Evolutionary conservation across 53 echinoderm and acorn worm genomes (phyloP).

Genomic region (Mesocentrotus franciscanus): DNA sequence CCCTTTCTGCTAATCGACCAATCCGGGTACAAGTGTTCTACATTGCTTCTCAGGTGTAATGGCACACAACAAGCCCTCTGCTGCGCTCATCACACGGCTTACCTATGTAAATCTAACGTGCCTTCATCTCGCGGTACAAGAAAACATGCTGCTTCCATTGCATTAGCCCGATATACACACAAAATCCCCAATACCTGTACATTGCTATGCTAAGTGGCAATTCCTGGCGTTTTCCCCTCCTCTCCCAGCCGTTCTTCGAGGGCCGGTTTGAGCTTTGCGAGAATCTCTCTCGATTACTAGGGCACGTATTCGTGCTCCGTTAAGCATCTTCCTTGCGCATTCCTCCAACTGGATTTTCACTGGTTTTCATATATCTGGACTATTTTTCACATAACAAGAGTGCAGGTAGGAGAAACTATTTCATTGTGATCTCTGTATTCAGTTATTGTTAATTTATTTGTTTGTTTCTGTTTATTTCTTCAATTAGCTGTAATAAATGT

Average conservation of each 20-base stretch:
- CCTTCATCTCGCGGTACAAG: background rate
- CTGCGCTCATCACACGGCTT: constrained; percentile 8
- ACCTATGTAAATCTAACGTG: constrained; percentile 46
- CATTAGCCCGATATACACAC: constrained; percentile 49
- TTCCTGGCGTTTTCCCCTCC: constrained; percentile 36
- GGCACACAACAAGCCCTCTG: background rate
- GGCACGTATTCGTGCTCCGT: constrained; percentile 62
- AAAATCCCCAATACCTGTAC: constrained; percentile 57
- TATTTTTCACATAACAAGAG: background rate
- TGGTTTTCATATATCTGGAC: constrained; percentile 64
- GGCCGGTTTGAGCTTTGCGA: constrained; percentile 49
- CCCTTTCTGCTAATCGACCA: constrained; percentile 51
- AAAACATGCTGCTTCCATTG: constrained; percentile 47
- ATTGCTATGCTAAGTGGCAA: constrained; percentile 28
- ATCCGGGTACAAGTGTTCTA: constrained; percentile 41
- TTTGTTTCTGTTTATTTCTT: background rate
- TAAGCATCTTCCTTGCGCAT: constrained; percentile 46
- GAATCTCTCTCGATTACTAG: constrained; percentile 54
- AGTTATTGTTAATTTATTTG: background rate
- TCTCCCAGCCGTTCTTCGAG: background rate
- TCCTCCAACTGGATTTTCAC: constrained; percentile 43
- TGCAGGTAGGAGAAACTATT: constrained; percentile 34
- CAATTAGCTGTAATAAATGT: background rate
- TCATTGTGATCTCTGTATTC: background rate
- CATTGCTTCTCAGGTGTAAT: constrained; percentile 47